Conservation (phyloP, 2,113 vertebrate genomes). For the Dolichallabes microphthalmus region DNA sequence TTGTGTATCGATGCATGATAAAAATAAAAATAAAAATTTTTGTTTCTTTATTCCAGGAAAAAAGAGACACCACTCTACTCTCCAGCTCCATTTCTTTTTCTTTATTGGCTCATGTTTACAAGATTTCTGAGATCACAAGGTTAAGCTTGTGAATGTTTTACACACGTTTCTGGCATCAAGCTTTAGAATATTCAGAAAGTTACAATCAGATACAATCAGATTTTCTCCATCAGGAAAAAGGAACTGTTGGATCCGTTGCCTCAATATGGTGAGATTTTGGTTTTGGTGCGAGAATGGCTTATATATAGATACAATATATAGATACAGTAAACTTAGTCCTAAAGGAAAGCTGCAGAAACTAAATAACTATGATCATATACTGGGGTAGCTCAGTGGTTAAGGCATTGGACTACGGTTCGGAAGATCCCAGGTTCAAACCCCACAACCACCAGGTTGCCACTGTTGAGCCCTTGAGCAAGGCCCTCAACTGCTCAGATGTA, state of each 20-base stretch:
- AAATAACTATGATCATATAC: too few species aligned
- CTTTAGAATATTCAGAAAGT: not conserved
- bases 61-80: not conserved
- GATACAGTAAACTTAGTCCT: too few species aligned
- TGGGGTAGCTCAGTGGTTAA: too few species aligned
- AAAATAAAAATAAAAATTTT: not conserved
- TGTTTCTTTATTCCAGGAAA: not conserved
- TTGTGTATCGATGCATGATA: not conserved
- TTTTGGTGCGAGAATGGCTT: not conserved
- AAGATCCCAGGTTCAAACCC: too few species aligned
- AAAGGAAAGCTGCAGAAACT: too few species aligned
- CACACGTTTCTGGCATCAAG: not conserved
- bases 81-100: not conserved
- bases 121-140: not conserved
- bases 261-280: not conserved
- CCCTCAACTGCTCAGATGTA: too few species aligned
- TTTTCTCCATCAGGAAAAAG: not conserved
- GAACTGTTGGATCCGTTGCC: not conserved
- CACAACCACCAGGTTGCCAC: too few species aligned
- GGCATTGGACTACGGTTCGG: too few species aligned
- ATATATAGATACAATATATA: too few species aligned
- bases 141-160: not conserved
- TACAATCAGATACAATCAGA: not conserved
- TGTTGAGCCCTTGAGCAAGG: too few species aligned
- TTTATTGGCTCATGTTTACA: not conserved